Evolutionary conservation across 2,797 vertebrate genomes (phyloP), one percentile per base, ranked within the genome.

Genomic region (Rhadinocentrus ornatus): DNA sequence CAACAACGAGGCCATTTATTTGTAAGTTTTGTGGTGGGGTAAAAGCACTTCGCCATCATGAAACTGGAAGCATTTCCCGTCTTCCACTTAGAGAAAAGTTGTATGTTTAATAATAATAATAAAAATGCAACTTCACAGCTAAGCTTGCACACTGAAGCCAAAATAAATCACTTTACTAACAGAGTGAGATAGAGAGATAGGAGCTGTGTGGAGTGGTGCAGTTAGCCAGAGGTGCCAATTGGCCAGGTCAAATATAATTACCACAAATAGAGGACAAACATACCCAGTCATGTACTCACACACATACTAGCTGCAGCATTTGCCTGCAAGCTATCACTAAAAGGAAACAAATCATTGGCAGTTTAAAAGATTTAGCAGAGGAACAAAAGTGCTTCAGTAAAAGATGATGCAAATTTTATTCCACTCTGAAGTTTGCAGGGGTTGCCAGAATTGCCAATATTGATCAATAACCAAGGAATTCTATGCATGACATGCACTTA

Each of bases 231-330:
- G 83, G 86, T 82, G 83, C 85, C 88, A 83, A 84, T 76, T 84
- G 83, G 72, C 72, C 77, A 73, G 88, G 90, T 94, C 91, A 92
- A 88, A 89, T 73, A 85, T 85, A 92, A 94, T 93, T 82, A 93
- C 82, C 66, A 57, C 83, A 73, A 89, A 80, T 77, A 73, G 79
- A 88, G 82, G 84, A 71, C 83, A 83, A 44, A 87, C 74, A 52
- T 76, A 81, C 77, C 70, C 56, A 53, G 58, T 59, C 63, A 62
- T 26, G 18, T 18, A 31, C 44, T 56, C 48, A 58, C 18, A 48
- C 57, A 11, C 2, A 60, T 48, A 52, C 39, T 31, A 18, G 26
- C 56, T 48, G 54, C 61, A 61, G 75, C 69, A 39, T 77, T 88
- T 80, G 76, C 87, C 83, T 75, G 82, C 66, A 46, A 77, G 84